Conservation (phyloP, 2,888 invertebrate genomes). For the Ornithoptera alexandrae region DNA sequence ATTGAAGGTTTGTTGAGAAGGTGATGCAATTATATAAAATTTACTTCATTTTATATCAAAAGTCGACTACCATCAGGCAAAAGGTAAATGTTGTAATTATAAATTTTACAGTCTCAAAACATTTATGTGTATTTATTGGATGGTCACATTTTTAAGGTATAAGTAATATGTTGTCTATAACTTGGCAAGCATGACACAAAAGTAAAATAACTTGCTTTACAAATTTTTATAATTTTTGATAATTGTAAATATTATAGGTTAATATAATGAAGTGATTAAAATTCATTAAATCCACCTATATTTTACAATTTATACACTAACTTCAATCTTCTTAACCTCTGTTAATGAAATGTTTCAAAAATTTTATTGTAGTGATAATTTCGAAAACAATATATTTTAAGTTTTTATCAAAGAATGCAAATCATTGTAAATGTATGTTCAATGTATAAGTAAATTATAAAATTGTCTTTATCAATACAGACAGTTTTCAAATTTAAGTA, state of each 20-base stretch:
- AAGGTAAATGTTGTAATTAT: constrained; percentile 37
- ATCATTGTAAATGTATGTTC: no score
- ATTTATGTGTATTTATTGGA: background rate
- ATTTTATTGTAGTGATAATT: no score
- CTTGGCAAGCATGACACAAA: constrained; percentile 24
- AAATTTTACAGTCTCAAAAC: constrained; percentile 7
- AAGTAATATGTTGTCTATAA: background rate
- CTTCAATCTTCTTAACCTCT: background rate
- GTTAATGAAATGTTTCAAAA: no score
- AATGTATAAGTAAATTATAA: background rate
- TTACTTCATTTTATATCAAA: constrained; percentile 35
- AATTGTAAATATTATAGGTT: background rate
- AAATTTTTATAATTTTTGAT: background rate
- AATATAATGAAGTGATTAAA: background rate
- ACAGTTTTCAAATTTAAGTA: constrained; percentile 17
- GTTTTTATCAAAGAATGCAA: no score
- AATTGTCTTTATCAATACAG: background rate
- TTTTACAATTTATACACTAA: no score
- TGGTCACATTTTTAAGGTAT: background rate
- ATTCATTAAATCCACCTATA: no score
- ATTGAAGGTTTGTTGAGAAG: constrained; percentile 55
- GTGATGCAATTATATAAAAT: constrained; percentile 43
- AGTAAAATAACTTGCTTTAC: background rate
- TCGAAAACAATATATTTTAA: no score
- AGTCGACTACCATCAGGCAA: constrained; percentile 34